phyloP scores from a whole-genome alignment of 2,888 invertebrate species.

The Pediacus dermestoides region DNA sequence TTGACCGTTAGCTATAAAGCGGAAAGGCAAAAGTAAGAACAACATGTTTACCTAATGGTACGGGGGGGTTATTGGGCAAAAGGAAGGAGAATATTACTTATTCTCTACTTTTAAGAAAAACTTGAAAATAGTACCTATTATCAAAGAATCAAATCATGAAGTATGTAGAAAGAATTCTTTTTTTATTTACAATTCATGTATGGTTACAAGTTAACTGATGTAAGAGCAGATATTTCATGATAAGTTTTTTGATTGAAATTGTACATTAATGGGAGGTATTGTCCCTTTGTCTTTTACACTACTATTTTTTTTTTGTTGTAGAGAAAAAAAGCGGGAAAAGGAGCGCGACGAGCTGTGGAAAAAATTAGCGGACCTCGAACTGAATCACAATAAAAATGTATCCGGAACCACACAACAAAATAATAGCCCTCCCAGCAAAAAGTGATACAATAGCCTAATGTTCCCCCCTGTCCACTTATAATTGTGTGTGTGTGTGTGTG shows the following conservation, averaged over 20 bases:
- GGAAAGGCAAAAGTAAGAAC: slow-evolving; percentile 94
- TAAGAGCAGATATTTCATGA: no score
- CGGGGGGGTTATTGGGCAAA: no score
- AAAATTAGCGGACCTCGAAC: slow-evolving; percentile 86
- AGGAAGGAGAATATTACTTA: no score
- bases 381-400: slow-evolving; percentile 59
- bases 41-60: not conserved
- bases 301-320: slow-evolving; percentile 44
- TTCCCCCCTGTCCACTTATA: slow-evolving; percentile 36
- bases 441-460: slow-evolving; percentile 46
- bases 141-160: no score
- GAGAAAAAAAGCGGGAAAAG: slow-evolving; percentile 94
- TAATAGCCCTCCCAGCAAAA: slow-evolving; percentile 46
- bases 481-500: no score
- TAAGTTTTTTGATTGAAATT: no score
- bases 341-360: slow-evolving; percentile 98
- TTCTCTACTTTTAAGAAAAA: no score
- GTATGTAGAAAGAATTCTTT: no score
- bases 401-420: slow-evolving; percentile 29
- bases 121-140: no score
- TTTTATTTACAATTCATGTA: no score
- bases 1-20: slow-evolving; percentile 98
- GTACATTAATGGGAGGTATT: no score
- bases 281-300: not conserved
- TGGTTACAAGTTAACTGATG: no score